Base-by-base conservation (phyloP, 2,888 invertebrate genomes). In the Hirtodrosophila trivittata region DNA sequence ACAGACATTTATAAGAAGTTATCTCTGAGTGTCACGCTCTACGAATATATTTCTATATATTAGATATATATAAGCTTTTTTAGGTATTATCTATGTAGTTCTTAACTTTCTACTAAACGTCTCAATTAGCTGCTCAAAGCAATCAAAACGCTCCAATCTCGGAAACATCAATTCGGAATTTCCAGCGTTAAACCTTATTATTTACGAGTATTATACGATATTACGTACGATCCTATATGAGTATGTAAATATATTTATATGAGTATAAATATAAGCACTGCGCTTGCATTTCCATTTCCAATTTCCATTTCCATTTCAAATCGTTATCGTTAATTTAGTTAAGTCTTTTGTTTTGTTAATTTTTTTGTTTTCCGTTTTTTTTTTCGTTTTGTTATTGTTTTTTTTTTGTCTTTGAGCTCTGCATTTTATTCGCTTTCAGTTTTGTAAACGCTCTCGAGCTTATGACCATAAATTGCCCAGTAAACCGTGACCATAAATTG, bases 401-500 rank as follows among this genome's bases (percentile, higher is more conserved):
- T 16, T 25, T 38, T 41, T 50, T 12, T 26, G 41, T 32, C 14
- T 41, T 32, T 35, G n/a, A 33, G 47, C 32, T 63, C 59, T 41
- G 58, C 47, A 51, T 57, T 55, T 56, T 42, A 58, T 62, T 70
- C 63, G 67, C 63, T 75, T 77, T 78, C 62, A 52, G 66, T 77
- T 75, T 75, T 76, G 75, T 77, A 75, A 77, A 75, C 75, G 77
- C 70, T 77, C 58, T 73, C 59, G 41, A 74, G 76, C 78, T 83
- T 83, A 83, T 83, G 82, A 83, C 82, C 82, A 83, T 83, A 83
- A 83, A 83, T 83, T 83, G 82, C 60, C 75, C 72, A 78, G 76
- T 82, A 69, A 85, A 82, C 82, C 82, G 82, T 83, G 82, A 83
- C 82, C 82, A 83, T 83, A 83, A 83, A 83, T 83, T 83, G 83